Percentiles rank a stretch among this genome's conserved stretches.
These are phyloP conservation scores for Trissolcus basalis DNA, from an alignment of 1,140 invertebrate genomes.

Conservation along the genomic window DNA sequence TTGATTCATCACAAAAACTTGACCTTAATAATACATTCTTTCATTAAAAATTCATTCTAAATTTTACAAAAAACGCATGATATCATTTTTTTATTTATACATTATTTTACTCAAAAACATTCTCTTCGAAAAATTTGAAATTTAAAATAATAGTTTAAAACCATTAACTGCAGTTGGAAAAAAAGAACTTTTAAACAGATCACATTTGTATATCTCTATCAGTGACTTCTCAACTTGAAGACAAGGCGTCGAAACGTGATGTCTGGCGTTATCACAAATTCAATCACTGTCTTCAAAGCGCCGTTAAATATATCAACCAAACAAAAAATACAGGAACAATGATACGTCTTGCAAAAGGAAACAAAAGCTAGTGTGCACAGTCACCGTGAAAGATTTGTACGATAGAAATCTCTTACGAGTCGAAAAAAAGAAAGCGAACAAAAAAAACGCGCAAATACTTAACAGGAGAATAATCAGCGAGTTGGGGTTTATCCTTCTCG, in stretches of 20 bases:
- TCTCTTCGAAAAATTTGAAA: too few relatives aligned
- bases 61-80: too few relatives aligned
- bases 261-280: slow-evolving; percentile 42
- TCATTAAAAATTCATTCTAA: too few relatives aligned
- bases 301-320: slow-evolving; percentile 48
- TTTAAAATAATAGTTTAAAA: too few relatives aligned
- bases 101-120: too few relatives aligned
- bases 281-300: slow-evolving; percentile 24
- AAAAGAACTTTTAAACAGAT: neutral
- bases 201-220: slow-evolving; percentile 19
- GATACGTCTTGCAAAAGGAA: slow-evolving; percentile 34
- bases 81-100: too few relatives aligned
- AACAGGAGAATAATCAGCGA: slow-evolving; percentile 58
- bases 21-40: too few relatives aligned
- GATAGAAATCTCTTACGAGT: slow-evolving; percentile 40
- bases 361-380: slow-evolving; percentile 56
- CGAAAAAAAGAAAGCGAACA: slow-evolving; percentile 47
- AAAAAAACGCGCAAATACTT: slow-evolving; percentile 45
- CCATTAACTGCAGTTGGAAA: neutral
- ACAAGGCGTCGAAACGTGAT: slow-evolving; percentile 47
- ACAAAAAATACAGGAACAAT: slow-evolving; percentile 46
- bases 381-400: slow-evolving; percentile 58
- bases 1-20: too few relatives aligned
- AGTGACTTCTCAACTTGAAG: slow-evolving; percentile 20
- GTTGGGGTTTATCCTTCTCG: slow-evolving; percentile 70